Percentiles rank a stretch among this genome's conserved stretches.
phyloP scores from a whole-genome alignment of 2,888 invertebrate genomes.

The Cephus sareptanus region DNA sequence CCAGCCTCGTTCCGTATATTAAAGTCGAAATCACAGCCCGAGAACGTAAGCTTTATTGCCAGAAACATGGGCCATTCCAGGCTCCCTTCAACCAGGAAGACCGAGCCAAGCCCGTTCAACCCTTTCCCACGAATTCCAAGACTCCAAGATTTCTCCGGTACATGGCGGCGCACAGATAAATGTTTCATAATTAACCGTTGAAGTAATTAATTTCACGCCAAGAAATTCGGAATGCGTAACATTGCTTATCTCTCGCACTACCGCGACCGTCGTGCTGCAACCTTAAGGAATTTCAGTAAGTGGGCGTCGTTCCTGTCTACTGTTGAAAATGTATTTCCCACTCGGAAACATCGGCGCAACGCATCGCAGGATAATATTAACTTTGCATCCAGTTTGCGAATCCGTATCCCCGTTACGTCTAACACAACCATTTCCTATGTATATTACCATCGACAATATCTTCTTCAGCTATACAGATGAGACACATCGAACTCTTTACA shows the following conservation, averaged over 20 bases:
- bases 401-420: background rate
- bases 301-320: background rate
- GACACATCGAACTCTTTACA: background rate
- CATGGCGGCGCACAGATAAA: slow-evolving; percentile 55
- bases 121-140: slow-evolving; percentile 39
- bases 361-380: background rate
- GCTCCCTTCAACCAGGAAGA: too few relatives aligned
- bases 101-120: too few relatives aligned
- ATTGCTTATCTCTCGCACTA: slow-evolving; percentile 21
- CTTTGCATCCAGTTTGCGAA: background rate
- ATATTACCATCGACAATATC: background rate
- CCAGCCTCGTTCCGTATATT: too few relatives aligned
- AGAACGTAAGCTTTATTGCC: too few relatives aligned
- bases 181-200: slow-evolving; percentile 59
- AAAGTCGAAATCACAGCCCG: too few relatives aligned
- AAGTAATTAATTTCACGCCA: slow-evolving; percentile 57
- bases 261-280: background rate
- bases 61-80: too few relatives aligned
- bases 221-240: slow-evolving; percentile 53
- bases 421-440: background rate
- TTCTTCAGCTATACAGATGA: background rate
- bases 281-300: background rate
- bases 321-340: background rate
- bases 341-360: background rate
- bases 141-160: slow-evolving; percentile 52